Evolutionary conservation across 2,888 invertebrate species (phyloP), one percentile per base, ranked within the genome.

Genomic region (Caenorhabditis sulstoni): DNA sequence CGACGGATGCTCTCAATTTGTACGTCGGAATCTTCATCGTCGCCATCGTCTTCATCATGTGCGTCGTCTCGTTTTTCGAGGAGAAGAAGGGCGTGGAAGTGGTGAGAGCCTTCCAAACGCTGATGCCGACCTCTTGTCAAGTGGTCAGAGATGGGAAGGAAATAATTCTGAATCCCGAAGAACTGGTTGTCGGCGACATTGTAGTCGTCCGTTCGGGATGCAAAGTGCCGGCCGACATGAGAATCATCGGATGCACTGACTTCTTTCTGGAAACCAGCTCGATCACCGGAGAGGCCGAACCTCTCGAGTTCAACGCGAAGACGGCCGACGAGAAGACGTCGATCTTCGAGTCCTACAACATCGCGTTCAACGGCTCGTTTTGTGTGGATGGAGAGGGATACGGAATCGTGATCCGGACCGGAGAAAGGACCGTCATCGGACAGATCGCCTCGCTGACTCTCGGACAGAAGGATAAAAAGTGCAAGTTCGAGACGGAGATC

Each of bases 331-430:
- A 20, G 2, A 50, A 20, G n/a, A 61, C 47, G 1, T 75, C 80
- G n/a, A 79, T 85, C 39, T 85, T 85, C 64, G 84, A 84, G 39
- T 71, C 77, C 16, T 78, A 81, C 78, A 84, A 84, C 62, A 76
- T 84, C 20, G 84, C 82, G 0, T 82, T 83, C 76, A 83, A 87
- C 66, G 86, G 87, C 22, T 85, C 85, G 0, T 81, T 86, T 58
- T 87, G 87, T 71, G 87, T 87, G 22, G 87, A 87, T 22, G 87
- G 87, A 22, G 87, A 87, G 47, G 87, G 85, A 52, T 79, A 83
- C 58, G 87, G 85, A 11, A 68, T 87, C 35, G 87, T 87, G 9
- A 86, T 86, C 22, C 64, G 85, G 35, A 86, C 86, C 12, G 87
- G 82, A 53, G 70, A 71, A 14, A 57, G 66, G 5, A 87, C 87